Conservation (phyloP, 2,888 invertebrate genomes). For the Nomada hirtipes region DNA sequence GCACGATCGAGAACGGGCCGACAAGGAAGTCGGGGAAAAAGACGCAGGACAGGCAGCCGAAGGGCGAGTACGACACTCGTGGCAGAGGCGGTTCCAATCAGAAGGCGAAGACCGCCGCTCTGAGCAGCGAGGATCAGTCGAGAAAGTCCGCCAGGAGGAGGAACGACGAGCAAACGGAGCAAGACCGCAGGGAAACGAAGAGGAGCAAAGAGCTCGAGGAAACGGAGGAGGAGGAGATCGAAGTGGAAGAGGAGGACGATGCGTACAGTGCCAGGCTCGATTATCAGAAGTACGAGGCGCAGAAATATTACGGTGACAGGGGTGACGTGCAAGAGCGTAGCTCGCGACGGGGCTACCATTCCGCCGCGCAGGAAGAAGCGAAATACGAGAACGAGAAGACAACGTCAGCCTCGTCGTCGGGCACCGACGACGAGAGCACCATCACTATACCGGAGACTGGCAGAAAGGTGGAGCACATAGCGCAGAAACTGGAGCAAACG, state of each 20-base stretch:
- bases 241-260: constrained; percentile 77
- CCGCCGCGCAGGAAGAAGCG: constrained; percentile 59
- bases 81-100: constrained; percentile 61
- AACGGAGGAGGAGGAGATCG: constrained; percentile 79
- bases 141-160: constrained; percentile 51
- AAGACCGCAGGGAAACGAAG: constrained; percentile 54
- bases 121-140: constrained; percentile 53
- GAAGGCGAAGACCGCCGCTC: constrained; percentile 60
- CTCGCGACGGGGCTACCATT: constrained; percentile 35
- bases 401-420: constrained; percentile 75
- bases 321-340: constrained; percentile 62
- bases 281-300: constrained; percentile 73
- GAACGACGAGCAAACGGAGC: constrained; percentile 49
- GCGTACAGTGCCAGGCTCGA: constrained; percentile 71
- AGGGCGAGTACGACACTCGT: constrained; percentile 73
- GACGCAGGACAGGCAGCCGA: constrained; percentile 64
- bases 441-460: constrained; percentile 81
- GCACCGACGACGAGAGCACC: constrained; percentile 82
- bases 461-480: constrained; percentile 82
- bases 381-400: constrained; percentile 80
- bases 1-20: constrained; percentile 62
- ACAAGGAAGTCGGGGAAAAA: constrained; percentile 55
- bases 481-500: constrained; percentile 83
- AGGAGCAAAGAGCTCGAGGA: constrained; percentile 71
- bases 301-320: constrained; percentile 77